A percentile compares a stretch with the other conserved stretches of the same genome.
Conservation (phyloP, 2,888 invertebrate species). For the Epinotia nisella region DNA sequence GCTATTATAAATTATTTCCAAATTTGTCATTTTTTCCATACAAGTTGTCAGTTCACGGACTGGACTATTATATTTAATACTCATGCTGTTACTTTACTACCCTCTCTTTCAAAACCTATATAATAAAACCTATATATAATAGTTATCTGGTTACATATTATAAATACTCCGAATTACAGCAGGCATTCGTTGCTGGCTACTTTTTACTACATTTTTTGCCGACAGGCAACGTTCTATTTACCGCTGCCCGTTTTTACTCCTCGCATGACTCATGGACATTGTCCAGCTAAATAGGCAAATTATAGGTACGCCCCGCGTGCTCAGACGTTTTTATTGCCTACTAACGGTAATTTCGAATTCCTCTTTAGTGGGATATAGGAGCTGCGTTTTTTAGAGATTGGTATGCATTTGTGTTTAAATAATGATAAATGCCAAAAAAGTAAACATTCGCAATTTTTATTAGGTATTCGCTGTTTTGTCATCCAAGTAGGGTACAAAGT, state of each 20-base stretch:
- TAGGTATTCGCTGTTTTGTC: too few species aligned
- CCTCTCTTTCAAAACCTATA: neutral
- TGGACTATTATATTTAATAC: too few species aligned
- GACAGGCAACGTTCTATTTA: slow-evolving; percentile 24
- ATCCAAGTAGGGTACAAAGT: too few species aligned
- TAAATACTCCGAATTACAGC: neutral
- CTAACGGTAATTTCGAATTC: slow-evolving; percentile 8
- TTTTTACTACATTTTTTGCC: slow-evolving; percentile 62
- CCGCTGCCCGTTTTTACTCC: slow-evolving; percentile 25
- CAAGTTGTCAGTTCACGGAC: too few species aligned
- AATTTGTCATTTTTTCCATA: too few species aligned
- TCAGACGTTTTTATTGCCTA: slow-evolving; percentile 26
- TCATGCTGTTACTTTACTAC: neutral
- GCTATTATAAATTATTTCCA: too few species aligned
- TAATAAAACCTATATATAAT: too few species aligned
- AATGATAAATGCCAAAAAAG: too few species aligned
- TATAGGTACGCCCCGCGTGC: slow-evolving; percentile 15
- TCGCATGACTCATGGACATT: slow-evolving; percentile 39
- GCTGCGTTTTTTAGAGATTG: neutral
- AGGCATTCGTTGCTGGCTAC: slow-evolving; percentile 51
- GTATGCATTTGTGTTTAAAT: neutral
- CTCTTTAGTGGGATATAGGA: slow-evolving; percentile 19
- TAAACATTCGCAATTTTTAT: too few species aligned
- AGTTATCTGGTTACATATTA: neutral
- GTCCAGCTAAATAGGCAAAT: slow-evolving; percentile 40